phyloP scores from a whole-genome alignment of 2,888 invertebrate species.

The Rotaria socialis region DNA sequence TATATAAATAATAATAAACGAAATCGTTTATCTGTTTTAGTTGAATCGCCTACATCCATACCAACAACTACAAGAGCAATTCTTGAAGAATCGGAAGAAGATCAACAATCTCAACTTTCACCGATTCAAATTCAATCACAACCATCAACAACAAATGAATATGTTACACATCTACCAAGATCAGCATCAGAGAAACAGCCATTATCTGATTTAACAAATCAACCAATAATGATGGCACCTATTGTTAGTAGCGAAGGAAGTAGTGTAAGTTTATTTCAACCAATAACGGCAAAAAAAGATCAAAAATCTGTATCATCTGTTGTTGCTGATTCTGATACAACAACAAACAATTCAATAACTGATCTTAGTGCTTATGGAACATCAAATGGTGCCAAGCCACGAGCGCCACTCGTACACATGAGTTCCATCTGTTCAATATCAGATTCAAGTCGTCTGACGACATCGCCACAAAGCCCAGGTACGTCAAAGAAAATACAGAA shows the following conservation, averaged over 20 bases:
- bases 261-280: conserved; percentile 33
- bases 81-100: conserved; percentile 1
- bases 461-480: conserved; percentile 25
- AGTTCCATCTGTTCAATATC: conserved; percentile 45
- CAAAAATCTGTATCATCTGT: neutral
- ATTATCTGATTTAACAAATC: conserved; percentile 1
- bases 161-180: neutral
- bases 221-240: neutral
- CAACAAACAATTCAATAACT: conserved; percentile 13
- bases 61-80: neutral
- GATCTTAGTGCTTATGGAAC: neutral
- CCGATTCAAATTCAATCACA: neutral
- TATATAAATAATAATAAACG: conserved; percentile 21
- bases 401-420: conserved; percentile 46
- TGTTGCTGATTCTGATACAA: conserved; percentile 1
- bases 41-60: conserved; percentile 11
- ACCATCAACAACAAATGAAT: neutral
- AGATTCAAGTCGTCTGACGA: conserved; percentile 10
- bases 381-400: neutral
- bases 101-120: neutral
- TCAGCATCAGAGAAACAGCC: neutral
- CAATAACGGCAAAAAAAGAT: neutral
- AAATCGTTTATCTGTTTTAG: conserved; percentile 20
- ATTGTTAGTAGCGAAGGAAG: conserved; percentile 24
- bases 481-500: neutral